Conservation (phyloP, 2,797 vertebrate genomes). For the Oreochromis mossambicus region DNA sequence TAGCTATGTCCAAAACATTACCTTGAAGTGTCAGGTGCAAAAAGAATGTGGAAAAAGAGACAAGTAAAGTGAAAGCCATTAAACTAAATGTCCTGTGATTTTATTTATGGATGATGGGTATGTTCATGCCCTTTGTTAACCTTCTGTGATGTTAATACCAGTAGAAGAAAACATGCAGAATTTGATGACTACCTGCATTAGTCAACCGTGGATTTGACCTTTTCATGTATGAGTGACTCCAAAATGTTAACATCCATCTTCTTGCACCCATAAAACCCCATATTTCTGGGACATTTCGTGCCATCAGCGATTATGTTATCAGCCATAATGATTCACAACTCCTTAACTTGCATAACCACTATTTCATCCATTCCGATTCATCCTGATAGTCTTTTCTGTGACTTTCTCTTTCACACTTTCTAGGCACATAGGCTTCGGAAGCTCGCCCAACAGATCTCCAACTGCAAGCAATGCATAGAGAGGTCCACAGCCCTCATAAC, state of each 20-base stretch:
- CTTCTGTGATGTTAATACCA: not conserved
- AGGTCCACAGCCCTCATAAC: slow-evolving; percentile 92
- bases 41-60: not conserved
- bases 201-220: slow-evolving; percentile 9
- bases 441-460: slow-evolving; percentile 94
- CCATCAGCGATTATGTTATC: not conserved
- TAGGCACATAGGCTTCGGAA: slow-evolving; percentile 92
- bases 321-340: not conserved
- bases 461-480: slow-evolving; percentile 97
- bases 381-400: not conserved
- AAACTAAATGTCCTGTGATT: not conserved
- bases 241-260: not conserved
- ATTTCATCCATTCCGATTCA: not conserved
- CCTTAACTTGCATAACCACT: not conserved
- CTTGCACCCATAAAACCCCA: not conserved
- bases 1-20: not conserved
- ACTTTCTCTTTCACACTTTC: not conserved
- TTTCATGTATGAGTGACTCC: not conserved
- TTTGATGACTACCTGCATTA: not conserved
- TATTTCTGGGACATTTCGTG: not conserved
- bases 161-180: not conserved
- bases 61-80: not conserved
- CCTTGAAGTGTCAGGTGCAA: not conserved
- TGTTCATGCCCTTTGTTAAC: not conserved
- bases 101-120: not conserved